Evolutionary conservation across 2,113 vertebrate species (phyloP).

Genomic region (Peromyscus californicus): DNA sequence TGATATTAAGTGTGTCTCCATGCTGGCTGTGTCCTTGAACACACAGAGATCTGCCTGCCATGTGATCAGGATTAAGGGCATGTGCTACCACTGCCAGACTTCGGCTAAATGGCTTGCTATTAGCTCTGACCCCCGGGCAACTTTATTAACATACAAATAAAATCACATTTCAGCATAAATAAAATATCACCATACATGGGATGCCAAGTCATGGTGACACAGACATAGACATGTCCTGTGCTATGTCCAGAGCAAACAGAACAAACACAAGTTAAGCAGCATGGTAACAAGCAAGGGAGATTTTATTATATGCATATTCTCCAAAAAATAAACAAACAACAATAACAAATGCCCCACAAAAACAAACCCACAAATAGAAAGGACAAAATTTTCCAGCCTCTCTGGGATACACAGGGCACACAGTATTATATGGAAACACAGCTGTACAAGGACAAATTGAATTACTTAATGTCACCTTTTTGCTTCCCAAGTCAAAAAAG

Average conservation of each 20-base stretch:
- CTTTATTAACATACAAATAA: too few species aligned
- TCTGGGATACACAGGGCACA: slow-evolving; percentile 81
- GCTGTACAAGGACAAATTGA: slow-evolving; percentile 74
- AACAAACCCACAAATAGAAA: slow-evolving; percentile 74
- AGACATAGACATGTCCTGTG: neutral
- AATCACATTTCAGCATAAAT: too few species aligned
- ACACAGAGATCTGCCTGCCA: too few species aligned
- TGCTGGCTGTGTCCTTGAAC: too few species aligned
- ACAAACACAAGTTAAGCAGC: slow-evolving; percentile 59
- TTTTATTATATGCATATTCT: slow-evolving; percentile 88
- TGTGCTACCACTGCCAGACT: too few species aligned
- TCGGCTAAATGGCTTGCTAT: too few species aligned
- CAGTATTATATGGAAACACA: slow-evolving; percentile 78
- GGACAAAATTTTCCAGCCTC: slow-evolving; percentile 73
- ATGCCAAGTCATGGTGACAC: neutral
- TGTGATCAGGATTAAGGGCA: too few species aligned
- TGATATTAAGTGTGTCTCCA: too few species aligned
- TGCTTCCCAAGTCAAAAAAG: slow-evolving; percentile 74
- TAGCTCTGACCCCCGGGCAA: too few species aligned
- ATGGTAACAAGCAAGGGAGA: slow-evolving; percentile 86
- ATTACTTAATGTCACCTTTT: slow-evolving; percentile 80
- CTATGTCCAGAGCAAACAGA: neutral
- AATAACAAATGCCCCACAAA: slow-evolving; percentile 75
- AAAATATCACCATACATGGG: too few species aligned
- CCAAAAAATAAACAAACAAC: slow-evolving; percentile 79